Evolutionary conservation across 2,113 vertebrate genomes (phyloP).

Genomic region (Panthera leo): DNA sequence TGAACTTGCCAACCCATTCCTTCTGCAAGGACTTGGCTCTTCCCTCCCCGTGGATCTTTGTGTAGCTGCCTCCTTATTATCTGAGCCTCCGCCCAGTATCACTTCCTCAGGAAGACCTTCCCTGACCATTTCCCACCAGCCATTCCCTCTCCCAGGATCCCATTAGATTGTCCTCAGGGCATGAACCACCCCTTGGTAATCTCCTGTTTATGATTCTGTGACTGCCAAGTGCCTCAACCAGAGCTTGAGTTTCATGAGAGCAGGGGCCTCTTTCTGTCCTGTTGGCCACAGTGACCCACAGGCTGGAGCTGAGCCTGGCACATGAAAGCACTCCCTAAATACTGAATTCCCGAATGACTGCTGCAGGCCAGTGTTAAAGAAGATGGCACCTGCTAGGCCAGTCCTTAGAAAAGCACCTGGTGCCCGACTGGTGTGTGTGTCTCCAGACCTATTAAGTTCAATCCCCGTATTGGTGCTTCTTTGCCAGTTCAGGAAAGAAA

Average conservation of each 20-base stretch:
- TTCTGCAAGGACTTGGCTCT: not conserved
- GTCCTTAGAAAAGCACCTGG: not conserved
- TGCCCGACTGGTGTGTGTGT: not conserved
- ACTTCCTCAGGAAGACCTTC: not conserved
- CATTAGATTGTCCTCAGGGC: not conserved
- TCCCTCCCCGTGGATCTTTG: not conserved
- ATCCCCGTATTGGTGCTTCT: not conserved
- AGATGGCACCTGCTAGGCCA: not conserved
- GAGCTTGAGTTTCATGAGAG: not conserved
- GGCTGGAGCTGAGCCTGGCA: not conserved
- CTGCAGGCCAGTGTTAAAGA: not conserved
- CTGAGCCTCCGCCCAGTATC: not conserved
- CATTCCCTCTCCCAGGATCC: not conserved
- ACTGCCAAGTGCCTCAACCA: not conserved
- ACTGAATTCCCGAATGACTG: not conserved
- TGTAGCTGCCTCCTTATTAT: not conserved
- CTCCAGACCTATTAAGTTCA: not conserved
- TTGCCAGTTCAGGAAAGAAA: conserved; percentile 1
- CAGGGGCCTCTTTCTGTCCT: not conserved
- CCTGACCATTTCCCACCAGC: not conserved
- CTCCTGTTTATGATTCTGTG: not conserved
- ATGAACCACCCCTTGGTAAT: not conserved
- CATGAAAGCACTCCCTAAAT: not conserved
- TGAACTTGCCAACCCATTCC: not conserved
- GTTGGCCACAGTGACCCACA: not conserved